phyloP scores from a whole-genome alignment of 30 jellyfish, hydroid and myxozoan species.

The Aurelia aurita region DNA sequence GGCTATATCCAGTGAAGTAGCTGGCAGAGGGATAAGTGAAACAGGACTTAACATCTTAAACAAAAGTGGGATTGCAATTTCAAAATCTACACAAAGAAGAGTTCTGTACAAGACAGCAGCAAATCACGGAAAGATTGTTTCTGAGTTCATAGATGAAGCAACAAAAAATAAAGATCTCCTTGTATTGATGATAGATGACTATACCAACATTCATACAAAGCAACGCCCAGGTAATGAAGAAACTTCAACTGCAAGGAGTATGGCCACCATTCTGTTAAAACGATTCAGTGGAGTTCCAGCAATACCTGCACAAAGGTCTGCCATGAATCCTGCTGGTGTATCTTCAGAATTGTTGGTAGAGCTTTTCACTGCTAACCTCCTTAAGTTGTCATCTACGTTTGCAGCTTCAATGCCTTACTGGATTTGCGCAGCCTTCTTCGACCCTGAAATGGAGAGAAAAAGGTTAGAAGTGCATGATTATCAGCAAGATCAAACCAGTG shows the following conservation, averaged over 20 bases:
- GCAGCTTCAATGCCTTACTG: neutral
- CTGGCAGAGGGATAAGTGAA: too few relatives aligned
- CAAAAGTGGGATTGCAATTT: neutral
- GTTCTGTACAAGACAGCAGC: neutral
- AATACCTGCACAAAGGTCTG: neutral
- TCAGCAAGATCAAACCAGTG: too few relatives aligned
- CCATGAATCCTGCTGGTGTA: slow-evolving; percentile 29
- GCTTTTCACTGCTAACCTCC: neutral
- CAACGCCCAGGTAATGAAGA: neutral
- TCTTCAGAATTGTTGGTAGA: neutral
- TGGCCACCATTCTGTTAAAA: slow-evolving; percentile 41
- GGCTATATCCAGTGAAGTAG: too few relatives aligned
- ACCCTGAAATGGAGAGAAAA: slow-evolving; percentile 30
- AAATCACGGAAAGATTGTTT: neutral
- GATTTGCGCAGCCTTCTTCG: neutral
- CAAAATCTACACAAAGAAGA: neutral
- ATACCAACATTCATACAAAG: slow-evolving; percentile 11
- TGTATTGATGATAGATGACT: too few relatives aligned
- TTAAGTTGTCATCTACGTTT: neutral
- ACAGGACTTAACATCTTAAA: neutral
- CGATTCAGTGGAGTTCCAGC: slow-evolving; percentile 14
- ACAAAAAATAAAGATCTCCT: too few relatives aligned
- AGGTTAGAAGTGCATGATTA: neutral
- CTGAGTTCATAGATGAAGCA: neutral
- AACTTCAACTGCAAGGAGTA: slow-evolving; percentile 11